These are phyloP conservation scores for Tringa solitaria DNA, from an alignment of 2,113 vertebrate species.

Conservation along the genomic window DNA sequence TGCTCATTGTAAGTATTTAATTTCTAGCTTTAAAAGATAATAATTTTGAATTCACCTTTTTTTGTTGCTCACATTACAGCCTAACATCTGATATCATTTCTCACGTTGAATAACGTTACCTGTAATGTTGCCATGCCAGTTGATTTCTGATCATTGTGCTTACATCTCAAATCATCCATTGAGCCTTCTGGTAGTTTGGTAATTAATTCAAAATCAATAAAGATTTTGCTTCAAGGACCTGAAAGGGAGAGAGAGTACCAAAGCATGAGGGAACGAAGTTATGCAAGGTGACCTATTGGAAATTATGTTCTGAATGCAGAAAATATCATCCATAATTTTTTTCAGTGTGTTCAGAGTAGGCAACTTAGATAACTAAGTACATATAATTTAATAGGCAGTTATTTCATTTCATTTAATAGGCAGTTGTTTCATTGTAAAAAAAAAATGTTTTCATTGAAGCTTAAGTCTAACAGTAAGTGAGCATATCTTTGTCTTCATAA, in stretches of 20 bases:
- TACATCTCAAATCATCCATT: neutral
- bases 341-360: neutral
- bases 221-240: neutral
- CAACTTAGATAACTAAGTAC: neutral
- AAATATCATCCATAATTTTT: neutral
- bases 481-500: neutral
- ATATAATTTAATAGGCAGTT: neutral
- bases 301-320: neutral
- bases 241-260: neutral
- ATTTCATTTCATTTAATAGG: neutral
- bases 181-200: neutral
- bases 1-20: neutral
- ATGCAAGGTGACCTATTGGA: neutral
- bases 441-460: neutral
- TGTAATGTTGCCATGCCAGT: too few species aligned
- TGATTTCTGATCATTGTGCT: neutral
- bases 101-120: too few species aligned
- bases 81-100: too few species aligned
- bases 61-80: too few species aligned
- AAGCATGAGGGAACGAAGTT: neutral
- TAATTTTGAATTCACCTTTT: neutral
- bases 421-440: neutral
- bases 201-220: neutral
- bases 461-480: neutral
- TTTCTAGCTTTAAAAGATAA: neutral